Evolutionary conservation across 2,113 vertebrate genomes (phyloP).

Genomic region (Butastur rufipennis): DNA sequence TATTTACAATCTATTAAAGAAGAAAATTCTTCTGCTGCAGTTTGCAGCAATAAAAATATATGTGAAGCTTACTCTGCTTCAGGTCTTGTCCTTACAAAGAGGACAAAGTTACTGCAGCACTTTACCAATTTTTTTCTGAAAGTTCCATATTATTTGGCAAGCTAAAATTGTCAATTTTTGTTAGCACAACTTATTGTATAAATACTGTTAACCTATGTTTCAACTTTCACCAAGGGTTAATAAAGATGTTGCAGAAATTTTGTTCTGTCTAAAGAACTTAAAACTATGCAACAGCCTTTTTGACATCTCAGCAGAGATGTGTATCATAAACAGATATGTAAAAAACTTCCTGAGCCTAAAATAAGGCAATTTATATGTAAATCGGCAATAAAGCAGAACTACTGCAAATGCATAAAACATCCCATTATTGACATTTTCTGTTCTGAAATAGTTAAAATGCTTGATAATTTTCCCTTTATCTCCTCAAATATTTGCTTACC

Average conservation of each 20-base stretch:
- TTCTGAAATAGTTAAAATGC: constrained; percentile 95
- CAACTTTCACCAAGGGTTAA: constrained; percentile 86
- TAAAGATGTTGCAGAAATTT: constrained; percentile 83
- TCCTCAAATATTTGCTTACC: constrained; percentile 94
- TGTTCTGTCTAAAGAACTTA: constrained; percentile 81
- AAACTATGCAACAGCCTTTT: constrained; percentile 87
- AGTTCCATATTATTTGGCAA: constrained; percentile 62
- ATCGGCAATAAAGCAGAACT: constrained; percentile 98
- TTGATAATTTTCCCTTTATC: constrained; percentile 95
- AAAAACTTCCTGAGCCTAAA: constrained; percentile 93
- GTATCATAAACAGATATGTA: constrained; percentile 91
- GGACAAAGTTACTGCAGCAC: constrained; percentile 56
- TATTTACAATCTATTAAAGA: constrained; percentile 33
- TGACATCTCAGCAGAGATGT: constrained; percentile 89
- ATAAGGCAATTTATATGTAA: constrained; percentile 99
- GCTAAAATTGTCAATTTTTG: constrained; percentile 68
- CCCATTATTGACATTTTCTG: constrained; percentile 93
- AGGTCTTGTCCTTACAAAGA: constrained; percentile 43
- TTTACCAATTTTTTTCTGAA: constrained; percentile 50
- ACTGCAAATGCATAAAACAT: constrained; percentile 93
- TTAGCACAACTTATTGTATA: constrained; percentile 67
- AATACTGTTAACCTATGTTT: constrained; percentile 81
- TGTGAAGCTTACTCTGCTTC: constrained; percentile 21
- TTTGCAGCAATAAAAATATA: constrained; percentile 44
- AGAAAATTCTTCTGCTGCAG: constrained; percentile 10